Base-by-base conservation (phyloP, 2,797 vertebrate species). In the Argentina silus region DNA sequence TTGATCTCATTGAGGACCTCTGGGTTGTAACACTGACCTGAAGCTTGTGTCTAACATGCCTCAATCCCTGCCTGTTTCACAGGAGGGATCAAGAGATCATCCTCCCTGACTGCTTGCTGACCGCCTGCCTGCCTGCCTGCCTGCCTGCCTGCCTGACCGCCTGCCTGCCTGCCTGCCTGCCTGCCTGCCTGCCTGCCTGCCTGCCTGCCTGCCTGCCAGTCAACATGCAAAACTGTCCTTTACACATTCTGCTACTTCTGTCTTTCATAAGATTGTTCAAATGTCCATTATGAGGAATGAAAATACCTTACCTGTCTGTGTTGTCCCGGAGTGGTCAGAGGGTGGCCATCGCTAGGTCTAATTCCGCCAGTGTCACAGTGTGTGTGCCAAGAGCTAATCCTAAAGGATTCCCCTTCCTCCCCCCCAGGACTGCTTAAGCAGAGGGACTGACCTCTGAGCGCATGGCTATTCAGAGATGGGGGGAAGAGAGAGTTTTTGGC, bases 11-110 rank as follows among this genome's bases (percentile, higher is more conserved):
- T 36, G 21, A 27, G 59, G 23, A 61, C 27, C 27, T 36, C 27
- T 2, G 2, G 14, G 43, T 23, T 69, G 65, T 77, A 69, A 69
- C 78, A 71, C 12, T 75, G 76, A 83, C 69, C 70, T 11, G 21
- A 73, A 10, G 44, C 76, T 69, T 6, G 19, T 76, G 14, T 53
- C 51, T 75, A 76, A 64, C 47, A 70, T 43, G 7, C 11, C 73
- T 80, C 66, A 74, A 51, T 75, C 69, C 50, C 77, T 82, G 72
- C 76, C 67, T 78, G 82, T 73, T 81, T 69, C 69, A n/a, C 17
- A 17, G 19, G 47, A 78, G 51, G 84, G 86, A 91, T 92, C 90
- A 91, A 76, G 80, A 89, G 87, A 88, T 93, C 83, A 88, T 74
- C 84, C 73, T 27, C 42, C 42, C 59, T 0, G n/a, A n/a, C n/a